Base-by-base conservation (phyloP, 2,113 vertebrate genomes). In the Terrapene triunguis region DNA sequence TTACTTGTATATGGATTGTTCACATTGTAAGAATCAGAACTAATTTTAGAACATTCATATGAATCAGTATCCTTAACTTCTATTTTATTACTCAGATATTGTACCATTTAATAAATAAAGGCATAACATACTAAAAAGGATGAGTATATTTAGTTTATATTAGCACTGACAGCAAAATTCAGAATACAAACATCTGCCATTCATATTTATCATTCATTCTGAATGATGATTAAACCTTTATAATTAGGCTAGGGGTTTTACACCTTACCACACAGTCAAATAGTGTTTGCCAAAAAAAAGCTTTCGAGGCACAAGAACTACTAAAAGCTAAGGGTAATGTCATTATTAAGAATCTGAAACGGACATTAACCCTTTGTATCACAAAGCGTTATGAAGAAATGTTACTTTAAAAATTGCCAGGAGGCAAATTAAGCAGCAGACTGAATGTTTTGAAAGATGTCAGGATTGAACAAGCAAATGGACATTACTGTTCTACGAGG, bases 301-400 rank as follows among this genome's bases (percentile, higher is more conserved):
- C 11, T 84, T 93, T 62, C 25, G 50, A 85, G 6, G 17, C 6
- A 25, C 6, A 78, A 83, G 22, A 92, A 42, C 9, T 95, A 47
- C 79, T 91, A 59, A 50, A 59, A 81, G 27, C 35, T 51, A 87
- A 80, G 80, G 85, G 93, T 94, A 97, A 89, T 51, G 74, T 22
- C 4, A 24, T 44, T 82, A 93, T 94, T 87, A 91, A 81, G 32
- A 95, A 35, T 14, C 79, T 94, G 50, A 17, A 85, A 91, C 10
- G 38, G 78, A 48, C 51, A 87, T 92, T 94, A 94, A 95, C 94
- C 16, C 85, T 69, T 95, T 90, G 57, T 53, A 27, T 17, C 87
- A 72, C 48, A 88, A 87, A 13, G 59, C 2, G 3, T 44, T 89
- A n/a, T 22, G 44, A 79, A 85, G 25, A 35, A 13, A 8, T 5